phyloP scores from a whole-genome alignment of 2,797 vertebrate genomes.

The Lemur catta region DNA sequence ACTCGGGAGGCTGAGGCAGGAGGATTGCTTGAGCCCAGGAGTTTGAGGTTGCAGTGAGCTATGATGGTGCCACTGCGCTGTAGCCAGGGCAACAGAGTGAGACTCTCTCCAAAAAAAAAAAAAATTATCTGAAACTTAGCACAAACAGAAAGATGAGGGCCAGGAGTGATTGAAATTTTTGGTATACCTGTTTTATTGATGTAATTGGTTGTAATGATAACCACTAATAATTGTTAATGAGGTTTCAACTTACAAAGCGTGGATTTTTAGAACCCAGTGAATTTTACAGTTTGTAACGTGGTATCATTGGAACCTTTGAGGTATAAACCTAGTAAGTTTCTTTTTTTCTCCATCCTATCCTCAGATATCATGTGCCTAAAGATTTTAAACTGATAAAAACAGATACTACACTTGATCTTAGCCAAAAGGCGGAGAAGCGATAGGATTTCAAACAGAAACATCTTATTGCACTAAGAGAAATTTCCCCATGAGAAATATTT shows the following conservation, averaged over 20 bases:
- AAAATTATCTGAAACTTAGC: constrained; percentile 18
- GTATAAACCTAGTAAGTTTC: neutral
- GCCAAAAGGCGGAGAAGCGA: too few species aligned
- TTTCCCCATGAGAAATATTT: neutral
- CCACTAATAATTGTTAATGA: neutral
- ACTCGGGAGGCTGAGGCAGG: neutral
- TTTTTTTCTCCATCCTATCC: neutral
- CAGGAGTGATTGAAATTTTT: neutral
- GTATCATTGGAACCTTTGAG: neutral
- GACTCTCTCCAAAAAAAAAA: neutral
- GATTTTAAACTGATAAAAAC: neutral
- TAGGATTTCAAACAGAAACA: neutral
- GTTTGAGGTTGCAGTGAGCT: neutral
- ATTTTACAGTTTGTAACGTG: neutral
- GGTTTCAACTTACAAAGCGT: neutral
- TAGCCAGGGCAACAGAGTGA: neutral
- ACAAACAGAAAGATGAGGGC: neutral
- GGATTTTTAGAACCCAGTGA: neutral
- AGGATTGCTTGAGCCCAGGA: neutral
- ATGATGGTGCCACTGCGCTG: neutral
- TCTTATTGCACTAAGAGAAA: neutral
- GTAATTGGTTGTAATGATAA: neutral
- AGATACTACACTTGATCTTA: too few species aligned
- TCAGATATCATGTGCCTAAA: neutral
- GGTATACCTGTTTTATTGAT: neutral